A percentile compares a stretch with the other conserved stretches of the same genome.
These are phyloP conservation scores for Colistium nudipinnis DNA, from an alignment of 2,113 vertebrate species.

Conservation along the genomic window DNA sequence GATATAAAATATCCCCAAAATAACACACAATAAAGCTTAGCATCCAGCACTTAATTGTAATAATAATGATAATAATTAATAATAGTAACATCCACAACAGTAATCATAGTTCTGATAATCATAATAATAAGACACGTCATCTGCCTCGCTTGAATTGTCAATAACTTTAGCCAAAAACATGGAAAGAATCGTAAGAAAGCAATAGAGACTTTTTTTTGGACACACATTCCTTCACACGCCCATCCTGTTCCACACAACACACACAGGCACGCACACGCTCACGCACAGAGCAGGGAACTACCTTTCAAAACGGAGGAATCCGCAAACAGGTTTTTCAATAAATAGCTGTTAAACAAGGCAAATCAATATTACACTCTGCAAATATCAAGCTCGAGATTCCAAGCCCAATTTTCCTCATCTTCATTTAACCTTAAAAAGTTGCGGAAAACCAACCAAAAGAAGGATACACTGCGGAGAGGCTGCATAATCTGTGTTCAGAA, in stretches of 20 bases:
- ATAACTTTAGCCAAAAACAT: conserved; percentile 69
- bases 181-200: conserved; percentile 74
- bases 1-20: conserved; percentile 79
- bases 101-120: conserved; percentile 79
- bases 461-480: conserved; percentile 56
- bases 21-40: conserved; percentile 85
- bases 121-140: conserved; percentile 77
- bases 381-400: conserved; percentile 71
- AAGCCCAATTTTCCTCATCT: conserved; percentile 63
- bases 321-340: conserved; percentile 74
- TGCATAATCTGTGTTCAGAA: conserved; percentile 75
- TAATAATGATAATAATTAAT: conserved; percentile 79
- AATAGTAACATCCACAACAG: conserved; percentile 78
- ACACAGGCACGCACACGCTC: background rate
- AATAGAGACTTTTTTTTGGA: conserved; percentile 66
- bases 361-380: conserved; percentile 71
- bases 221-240: conserved; percentile 58
- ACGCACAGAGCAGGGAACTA: conserved; percentile 57
- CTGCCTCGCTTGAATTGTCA: conserved; percentile 78
- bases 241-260: conserved; percentile 40
- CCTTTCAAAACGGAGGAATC: conserved; percentile 66
- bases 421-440: conserved; percentile 54
- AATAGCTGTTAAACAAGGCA: conserved; percentile 74
- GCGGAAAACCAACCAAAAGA: conserved; percentile 51
- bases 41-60: conserved; percentile 85